Base-by-base conservation (phyloP, 2,888 invertebrate genomes). In the Philaethria dido region DNA sequence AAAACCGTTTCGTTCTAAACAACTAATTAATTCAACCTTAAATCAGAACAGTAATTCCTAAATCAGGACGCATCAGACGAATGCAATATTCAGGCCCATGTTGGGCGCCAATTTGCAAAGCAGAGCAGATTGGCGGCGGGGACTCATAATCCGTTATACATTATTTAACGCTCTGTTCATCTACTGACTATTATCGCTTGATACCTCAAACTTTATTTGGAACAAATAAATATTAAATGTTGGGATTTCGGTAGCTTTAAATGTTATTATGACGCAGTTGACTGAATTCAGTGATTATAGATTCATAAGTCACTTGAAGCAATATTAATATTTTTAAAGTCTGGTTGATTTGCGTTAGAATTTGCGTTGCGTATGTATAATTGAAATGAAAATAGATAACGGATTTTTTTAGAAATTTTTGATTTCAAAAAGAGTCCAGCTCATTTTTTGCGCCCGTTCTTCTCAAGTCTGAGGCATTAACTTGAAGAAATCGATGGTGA, bases 71-170 rank as follows among this genome's bases (percentile, higher is more conserved):
- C 69, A 68, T 62, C 70, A 69, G 70, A 67, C 69, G 47, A 68
- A 63, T 77, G 69, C 71, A 77, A 75, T 74, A 77, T 77, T 74
- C 74, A 77, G 62, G 57, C 68, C 64, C 75, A 66, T 70, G 70
- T 44, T 67, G 75, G 72, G 71, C 73, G 57, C 68, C 68, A 68
- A 70, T 69, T 66, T 71, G 73, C 73, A 72, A 74, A 69, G 69
- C 72, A 66, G 57, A 71, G 61, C 72, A 69, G 74, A 75, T 78
- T 74, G 74, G 67, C 67, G 72, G 67, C 33, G 60, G 66, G 33
- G 55, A 39, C 54, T 66, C 63, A 63, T 63, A 62, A 62, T 64
- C 70, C 66, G 29, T 45, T 62, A 47, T 74, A 61, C 69, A 75
- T 73, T 71, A 75, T 73, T 72, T 66, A 72, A 54, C 63, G 66